Percentiles rank a stretch among this genome's conserved stretches.
Conservation (phyloP, 92 coral and sea anemone species). For the Metridium senile region DNA sequence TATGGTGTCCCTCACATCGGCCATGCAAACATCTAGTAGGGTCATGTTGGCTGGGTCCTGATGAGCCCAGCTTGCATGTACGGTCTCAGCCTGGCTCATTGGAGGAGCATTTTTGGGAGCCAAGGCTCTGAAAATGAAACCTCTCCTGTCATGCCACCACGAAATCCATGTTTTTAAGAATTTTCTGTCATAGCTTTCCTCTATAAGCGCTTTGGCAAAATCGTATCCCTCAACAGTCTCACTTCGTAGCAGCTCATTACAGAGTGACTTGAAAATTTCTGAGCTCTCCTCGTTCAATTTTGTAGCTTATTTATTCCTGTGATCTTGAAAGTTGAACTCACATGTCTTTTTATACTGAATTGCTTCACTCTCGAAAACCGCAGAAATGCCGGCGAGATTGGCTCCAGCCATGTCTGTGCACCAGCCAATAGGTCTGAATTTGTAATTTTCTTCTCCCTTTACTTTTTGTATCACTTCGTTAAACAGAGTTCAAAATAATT, state of each 20-base stretch:
- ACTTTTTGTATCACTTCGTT: slow-evolving; percentile 35
- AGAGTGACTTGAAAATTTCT: slow-evolving; percentile 34
- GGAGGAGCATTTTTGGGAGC: too few relatives aligned
- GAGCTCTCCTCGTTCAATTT: slow-evolving; percentile 35
- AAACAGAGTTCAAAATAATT: slow-evolving; percentile 29
- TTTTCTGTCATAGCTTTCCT: slow-evolving; percentile 19
- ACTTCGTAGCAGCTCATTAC: slow-evolving; percentile 37
- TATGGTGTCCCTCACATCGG: slow-evolving; percentile 57
- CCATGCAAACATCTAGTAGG: slow-evolving; percentile 45
- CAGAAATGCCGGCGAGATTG: slow-evolving; percentile 28
- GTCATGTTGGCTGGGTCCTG: slow-evolving; percentile 41
- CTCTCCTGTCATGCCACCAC: slow-evolving; percentile 71
- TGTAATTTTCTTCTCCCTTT: slow-evolving; percentile 8
- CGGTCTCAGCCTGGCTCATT: too few relatives aligned
- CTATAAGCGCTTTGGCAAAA: slow-evolving; percentile 39
- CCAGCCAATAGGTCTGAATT: slow-evolving; percentile 48
- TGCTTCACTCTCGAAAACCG: slow-evolving; percentile 46
- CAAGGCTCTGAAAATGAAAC: slow-evolving; percentile 59
- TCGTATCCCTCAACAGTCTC: slow-evolving; percentile 42
- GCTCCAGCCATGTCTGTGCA: slow-evolving; percentile 61
- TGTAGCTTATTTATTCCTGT: slow-evolving; percentile 36
- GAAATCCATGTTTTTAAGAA: slow-evolving; percentile 56
- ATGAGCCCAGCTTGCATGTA: slow-evolving; percentile 46
- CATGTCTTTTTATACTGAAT: slow-evolving; percentile 28
- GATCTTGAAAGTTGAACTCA: slow-evolving; percentile 54